Conservation (phyloP, 2,888 invertebrate genomes). For the Eupithecia tripunctaria region DNA sequence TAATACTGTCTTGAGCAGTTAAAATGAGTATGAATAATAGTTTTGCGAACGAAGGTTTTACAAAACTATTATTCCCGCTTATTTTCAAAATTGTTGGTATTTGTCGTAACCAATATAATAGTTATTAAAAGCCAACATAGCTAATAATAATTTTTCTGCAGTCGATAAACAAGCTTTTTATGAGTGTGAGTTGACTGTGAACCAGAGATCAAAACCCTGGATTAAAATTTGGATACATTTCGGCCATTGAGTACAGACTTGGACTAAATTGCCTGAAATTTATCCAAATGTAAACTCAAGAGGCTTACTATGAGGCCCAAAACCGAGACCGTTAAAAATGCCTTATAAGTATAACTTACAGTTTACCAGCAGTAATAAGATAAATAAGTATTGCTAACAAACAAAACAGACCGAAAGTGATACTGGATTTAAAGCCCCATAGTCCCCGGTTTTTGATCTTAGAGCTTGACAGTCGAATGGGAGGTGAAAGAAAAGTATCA, state of each 20-base stretch:
- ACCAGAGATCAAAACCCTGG: background rate
- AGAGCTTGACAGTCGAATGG: background rate
- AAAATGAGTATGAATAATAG: background rate
- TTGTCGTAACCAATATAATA: background rate
- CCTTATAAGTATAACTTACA: background rate
- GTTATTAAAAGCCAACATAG: background rate
- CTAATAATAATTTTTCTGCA: conserved; percentile 1
- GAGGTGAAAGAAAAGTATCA: background rate
- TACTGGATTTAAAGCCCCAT: background rate
- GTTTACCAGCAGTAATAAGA: background rate
- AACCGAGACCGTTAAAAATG: background rate
- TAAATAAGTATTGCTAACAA: background rate
- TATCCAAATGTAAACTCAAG: background rate
- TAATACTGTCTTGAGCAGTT: background rate
- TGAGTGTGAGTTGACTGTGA: background rate
- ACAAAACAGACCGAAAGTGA: background rate
- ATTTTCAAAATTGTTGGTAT: background rate
- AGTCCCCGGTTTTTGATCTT: background rate
- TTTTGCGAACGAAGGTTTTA: background rate
- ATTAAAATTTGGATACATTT: background rate
- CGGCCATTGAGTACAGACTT: background rate
- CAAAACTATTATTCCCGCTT: background rate
- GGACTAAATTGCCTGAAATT: background rate
- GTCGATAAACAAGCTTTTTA: background rate
- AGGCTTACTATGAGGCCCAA: background rate